Evolutionary conservation across 2,888 invertebrate genomes (phyloP), one percentile per base, ranked within the genome.

Genomic region (Disparrhopalites patrizii): DNA sequence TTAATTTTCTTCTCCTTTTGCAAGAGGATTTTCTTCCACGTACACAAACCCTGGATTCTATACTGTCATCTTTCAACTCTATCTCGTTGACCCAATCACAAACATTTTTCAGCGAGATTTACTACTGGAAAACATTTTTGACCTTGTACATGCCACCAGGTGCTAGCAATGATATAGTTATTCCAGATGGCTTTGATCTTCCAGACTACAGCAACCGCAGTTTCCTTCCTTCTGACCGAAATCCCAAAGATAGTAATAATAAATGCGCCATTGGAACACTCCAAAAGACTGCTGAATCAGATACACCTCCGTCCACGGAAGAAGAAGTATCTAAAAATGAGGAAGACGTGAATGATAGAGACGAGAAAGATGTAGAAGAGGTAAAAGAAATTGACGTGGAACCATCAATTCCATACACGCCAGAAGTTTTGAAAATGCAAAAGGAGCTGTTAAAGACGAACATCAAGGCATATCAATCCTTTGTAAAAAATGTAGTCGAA

Each of bases 161-260:
- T 13, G 20, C 47, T 0, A 62, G 61, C 2, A n/a, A 28, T 5
- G 40, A 60, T 13, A 30, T 20, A 20, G 51, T 65, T 62, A 68
- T 69, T 56, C 75, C 75, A 33, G 73, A 73, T 58, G 73, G 73
- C 38, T 75, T 72, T 43, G 67, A 66, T 43, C 10, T 73, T 4
- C 7, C 52, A 10, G 72, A 75, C 43, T 55, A 57, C 38, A 20
- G 8, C 20, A 38, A 31, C 7, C 31, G 38, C 5, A 57, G 31
- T 57, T 23, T 4, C 23, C 20, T n/a, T 43, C 5, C n/a, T 10
- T 18, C 5, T 43, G 4, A 10, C 7, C 20, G n/a, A 10, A 15
- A 15, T 13, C 28, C 31, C n/a, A n/a, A 3, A 54, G 28, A 43
- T n/a, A n/a, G n/a, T n/a, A n/a, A n/a, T n/a, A n/a, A n/a, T n/a